Conservation (phyloP, 2,888 invertebrate species). For the Sinohyriopsis cumingii region DNA sequence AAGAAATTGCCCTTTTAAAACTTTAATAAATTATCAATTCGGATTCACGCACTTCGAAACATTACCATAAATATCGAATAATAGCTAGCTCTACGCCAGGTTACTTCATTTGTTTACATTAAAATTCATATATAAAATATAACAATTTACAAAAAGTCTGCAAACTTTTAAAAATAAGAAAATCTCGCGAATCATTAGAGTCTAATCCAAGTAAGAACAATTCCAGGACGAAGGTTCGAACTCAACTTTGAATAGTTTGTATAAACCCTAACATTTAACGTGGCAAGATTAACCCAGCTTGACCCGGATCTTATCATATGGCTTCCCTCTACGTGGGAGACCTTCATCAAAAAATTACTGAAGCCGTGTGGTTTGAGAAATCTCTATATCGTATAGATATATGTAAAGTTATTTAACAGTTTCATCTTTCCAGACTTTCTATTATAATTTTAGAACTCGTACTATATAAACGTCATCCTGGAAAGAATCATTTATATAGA, state of each 20-base stretch:
- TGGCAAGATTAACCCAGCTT: conserved; percentile 49
- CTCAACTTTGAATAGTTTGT: conserved; percentile 38
- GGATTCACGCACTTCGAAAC: no score
- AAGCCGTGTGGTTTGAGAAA: conserved; percentile 99
- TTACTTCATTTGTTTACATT: conserved; percentile 43
- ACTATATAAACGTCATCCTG: no score
- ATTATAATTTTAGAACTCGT: no score
- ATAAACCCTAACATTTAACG: conserved; percentile 4
- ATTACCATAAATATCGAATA: no score
- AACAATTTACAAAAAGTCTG: conserved; percentile 63
- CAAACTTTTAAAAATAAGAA: conserved; percentile 50
- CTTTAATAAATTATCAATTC: no score
- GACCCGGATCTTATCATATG: conserved; percentile 68
- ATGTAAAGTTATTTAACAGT: no score
- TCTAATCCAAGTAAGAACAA: conserved; percentile 25
- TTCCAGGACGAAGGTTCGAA: conserved; percentile 21
- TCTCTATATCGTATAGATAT: conserved; percentile 74
- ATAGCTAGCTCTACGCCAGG: conserved; percentile 39
- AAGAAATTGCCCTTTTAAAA: no score
- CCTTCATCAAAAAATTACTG: conserved; percentile 97
- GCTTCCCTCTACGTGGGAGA: conserved; percentile 99
- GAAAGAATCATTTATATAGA: no score
- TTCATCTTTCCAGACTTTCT: no score
- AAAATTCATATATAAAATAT: conserved; percentile 55
- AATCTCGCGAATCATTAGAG: conserved; percentile 44